phyloP scores from a whole-genome alignment of 2,113 vertebrate species.

The Pleuronectes platessa region DNA sequence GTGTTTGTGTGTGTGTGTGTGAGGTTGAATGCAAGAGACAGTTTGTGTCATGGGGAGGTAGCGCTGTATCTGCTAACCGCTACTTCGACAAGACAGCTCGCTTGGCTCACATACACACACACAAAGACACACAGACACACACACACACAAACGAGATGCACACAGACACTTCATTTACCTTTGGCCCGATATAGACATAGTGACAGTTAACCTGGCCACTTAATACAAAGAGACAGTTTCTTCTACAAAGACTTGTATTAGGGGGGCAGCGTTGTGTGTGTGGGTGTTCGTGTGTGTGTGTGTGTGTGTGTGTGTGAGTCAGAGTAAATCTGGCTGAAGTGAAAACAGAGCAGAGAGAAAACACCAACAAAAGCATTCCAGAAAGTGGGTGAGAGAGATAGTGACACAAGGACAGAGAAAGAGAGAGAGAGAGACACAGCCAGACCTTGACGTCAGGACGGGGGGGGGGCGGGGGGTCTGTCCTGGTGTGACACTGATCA shows the following conservation, averaged over 20 bases:
- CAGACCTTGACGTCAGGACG: conserved; percentile 43
- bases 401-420: no score
- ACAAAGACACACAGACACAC: conserved; percentile 30
- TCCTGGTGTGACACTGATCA: conserved; percentile 16
- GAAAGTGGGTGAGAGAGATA: conserved; percentile 28
- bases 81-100: conserved; percentile 74
- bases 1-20: conserved; percentile 22
- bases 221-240: conserved; percentile 67
- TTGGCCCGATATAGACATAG: conserved; percentile 63
- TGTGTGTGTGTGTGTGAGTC: conserved; percentile 24
- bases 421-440: conserved; percentile 19
- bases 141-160: background rate
- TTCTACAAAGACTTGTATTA: conserved; percentile 54
- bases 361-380: conserved; percentile 66
- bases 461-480: conserved; percentile 26
- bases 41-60: conserved; percentile 74
- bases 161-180: conserved; percentile 66
- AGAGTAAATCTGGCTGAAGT: conserved; percentile 51
- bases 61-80: conserved; percentile 74
- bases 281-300: background rate
- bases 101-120: conserved; percentile 57
- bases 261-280: background rate
- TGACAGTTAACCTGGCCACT: conserved; percentile 65
- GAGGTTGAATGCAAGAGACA: conserved; percentile 73
- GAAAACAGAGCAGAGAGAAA: conserved; percentile 52